These are phyloP conservation scores for Tapirus indicus DNA, from an alignment of 2,797 vertebrate genomes.

Conservation along the genomic window DNA sequence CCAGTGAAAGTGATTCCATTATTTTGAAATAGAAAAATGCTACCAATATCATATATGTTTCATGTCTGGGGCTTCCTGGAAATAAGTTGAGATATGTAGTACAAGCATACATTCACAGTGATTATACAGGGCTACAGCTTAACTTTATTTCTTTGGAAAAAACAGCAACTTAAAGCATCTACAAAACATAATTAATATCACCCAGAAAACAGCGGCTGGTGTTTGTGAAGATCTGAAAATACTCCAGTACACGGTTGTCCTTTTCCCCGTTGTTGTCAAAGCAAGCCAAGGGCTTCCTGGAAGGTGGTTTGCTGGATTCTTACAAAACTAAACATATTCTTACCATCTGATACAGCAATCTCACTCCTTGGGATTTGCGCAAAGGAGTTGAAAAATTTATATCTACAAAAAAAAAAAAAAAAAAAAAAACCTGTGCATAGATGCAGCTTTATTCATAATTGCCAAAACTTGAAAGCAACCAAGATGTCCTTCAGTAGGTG, in stretches of 20 bases:
- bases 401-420: neutral
- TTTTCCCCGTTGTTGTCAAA: neutral
- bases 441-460: neutral
- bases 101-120: neutral
- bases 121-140: neutral
- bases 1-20: neutral
- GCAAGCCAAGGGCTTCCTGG: neutral
- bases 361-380: neutral
- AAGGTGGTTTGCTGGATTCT: neutral
- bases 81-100: neutral
- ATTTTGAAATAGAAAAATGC: slow-evolving; percentile 20
- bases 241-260: neutral
- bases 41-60: neutral
- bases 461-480: neutral
- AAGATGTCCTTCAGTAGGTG: neutral
- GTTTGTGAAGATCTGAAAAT: neutral
- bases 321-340: neutral
- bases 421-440: neutral
- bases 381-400: neutral
- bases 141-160: neutral
- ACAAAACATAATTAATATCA: neutral
- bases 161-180: neutral
- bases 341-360: neutral
- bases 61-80: neutral
- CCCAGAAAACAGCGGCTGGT: neutral